Base-by-base conservation (phyloP, 2,888 invertebrate species). In the Athrips mouffetella region DNA sequence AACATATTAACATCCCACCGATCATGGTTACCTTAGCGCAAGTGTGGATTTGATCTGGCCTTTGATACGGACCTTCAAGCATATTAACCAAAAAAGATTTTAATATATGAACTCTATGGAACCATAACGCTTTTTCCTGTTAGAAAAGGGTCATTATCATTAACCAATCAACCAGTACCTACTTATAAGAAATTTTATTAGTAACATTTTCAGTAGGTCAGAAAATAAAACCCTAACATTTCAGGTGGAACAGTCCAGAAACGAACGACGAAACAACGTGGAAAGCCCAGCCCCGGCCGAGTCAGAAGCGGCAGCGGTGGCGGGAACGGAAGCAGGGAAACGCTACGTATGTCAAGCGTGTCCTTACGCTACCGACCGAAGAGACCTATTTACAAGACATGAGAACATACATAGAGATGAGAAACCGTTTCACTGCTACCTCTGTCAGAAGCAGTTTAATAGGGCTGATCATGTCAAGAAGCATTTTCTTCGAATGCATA, bases 401-500 rank as follows among this genome's bases (percentile, higher is more conserved):
- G 96, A 97, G 83, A 97, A 96, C 76, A 97, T 97, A 57, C 97
- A 97, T 74, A 92, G 96, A 62, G 96, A 96, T 74, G 96, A 97
- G 74, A 97, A 97, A 74, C 97, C 97, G 4, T 97, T 97, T 76
- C 96, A 96, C 73, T 97, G 97, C 79, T 97, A 97, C 76, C 93
- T 96, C 25, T 97, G 97, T 73, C 92, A 94, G 73, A 96, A 97
- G 80, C 96, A 96, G 76, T 97, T 97, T 86, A 97, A 97, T 80
- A 91, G 97, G 45, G 97, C 97, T 30, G 97, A 97, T 80, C 97
- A 97, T 75, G 97, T 97, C 39, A 97, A 97, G 81, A 97, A 97
- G 70, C 97, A 97, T 79, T 97, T 97, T 69, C 87, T 96, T 58
- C 90, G 97, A 59, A 97, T 97, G 95, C 97, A 97, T 72, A 91